Percentiles rank a stretch among this genome's conserved stretches.
phyloP scores from a whole-genome alignment of 2,888 invertebrate species.

The Leptinotarsa peninsularis region DNA sequence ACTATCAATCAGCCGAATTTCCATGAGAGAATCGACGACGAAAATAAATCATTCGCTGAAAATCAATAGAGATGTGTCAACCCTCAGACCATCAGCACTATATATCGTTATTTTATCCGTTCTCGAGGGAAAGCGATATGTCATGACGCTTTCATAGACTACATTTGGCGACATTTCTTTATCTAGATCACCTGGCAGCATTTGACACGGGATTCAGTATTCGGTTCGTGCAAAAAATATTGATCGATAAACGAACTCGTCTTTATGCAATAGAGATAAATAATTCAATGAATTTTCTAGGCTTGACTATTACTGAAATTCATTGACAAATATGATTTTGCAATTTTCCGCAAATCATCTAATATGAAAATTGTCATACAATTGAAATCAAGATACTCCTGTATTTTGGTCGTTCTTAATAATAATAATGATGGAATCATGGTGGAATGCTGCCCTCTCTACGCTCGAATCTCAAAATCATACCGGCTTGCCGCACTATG shows the following conservation, averaged over 20 bases:
- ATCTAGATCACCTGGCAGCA: neutral
- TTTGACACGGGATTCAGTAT: neutral
- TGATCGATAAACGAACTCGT: neutral
- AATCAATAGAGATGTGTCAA: constrained; percentile 39
- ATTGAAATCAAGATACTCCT: too few species aligned
- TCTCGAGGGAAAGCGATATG: constrained; percentile 6
- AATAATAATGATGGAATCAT: too few species aligned
- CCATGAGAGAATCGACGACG: constrained; percentile 27
- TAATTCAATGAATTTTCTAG: too few species aligned
- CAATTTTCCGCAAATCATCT: too few species aligned
- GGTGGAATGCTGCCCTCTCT: too few species aligned
- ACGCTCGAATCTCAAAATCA: too few species aligned
- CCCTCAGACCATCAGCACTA: constrained; percentile 34
- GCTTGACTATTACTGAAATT: too few species aligned
- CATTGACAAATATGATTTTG: too few species aligned
- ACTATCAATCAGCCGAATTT: constrained; percentile 25
- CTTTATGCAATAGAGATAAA: too few species aligned
- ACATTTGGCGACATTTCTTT: neutral
- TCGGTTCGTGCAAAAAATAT: neutral
- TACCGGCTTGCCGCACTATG: too few species aligned
- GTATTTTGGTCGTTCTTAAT: too few species aligned
- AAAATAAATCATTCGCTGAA: constrained; percentile 34
- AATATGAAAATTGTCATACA: too few species aligned
- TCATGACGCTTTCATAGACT: neutral
- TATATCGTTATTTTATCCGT: constrained; percentile 4